Percentiles rank a stretch among this genome's conserved stretches.
These are phyloP conservation scores for Drosophila imparisetae DNA, from an alignment of 2,888 invertebrate genomes.

Conservation along the genomic window DNA sequence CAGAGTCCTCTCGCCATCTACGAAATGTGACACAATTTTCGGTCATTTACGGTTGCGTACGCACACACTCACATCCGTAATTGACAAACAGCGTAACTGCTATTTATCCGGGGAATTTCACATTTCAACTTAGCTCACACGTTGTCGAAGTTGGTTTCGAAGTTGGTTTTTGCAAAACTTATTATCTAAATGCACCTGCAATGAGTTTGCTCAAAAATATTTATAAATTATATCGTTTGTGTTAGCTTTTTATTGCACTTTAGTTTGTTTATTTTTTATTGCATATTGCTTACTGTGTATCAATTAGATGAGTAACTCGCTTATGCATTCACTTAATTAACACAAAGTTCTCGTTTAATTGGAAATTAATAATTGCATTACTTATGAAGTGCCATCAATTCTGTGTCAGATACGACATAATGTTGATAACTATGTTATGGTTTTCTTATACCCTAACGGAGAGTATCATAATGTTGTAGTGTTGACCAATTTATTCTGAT, in stretches of 20 bases:
- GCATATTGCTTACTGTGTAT: neutral
- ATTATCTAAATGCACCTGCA: neutral
- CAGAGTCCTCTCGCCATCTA: conserved; percentile 41
- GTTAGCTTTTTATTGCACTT: neutral
- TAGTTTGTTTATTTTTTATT: neutral
- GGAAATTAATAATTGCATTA: neutral
- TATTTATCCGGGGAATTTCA: conserved; percentile 18
- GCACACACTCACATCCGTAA: conserved; percentile 20
- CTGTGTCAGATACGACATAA: neutral
- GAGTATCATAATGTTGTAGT: neutral
- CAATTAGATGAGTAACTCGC: neutral
- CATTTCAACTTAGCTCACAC: neutral
- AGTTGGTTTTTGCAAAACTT: neutral
- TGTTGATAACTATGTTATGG: neutral
- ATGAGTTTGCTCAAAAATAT: neutral
- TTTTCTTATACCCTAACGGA: neutral
- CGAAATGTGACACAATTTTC: conserved; percentile 59
- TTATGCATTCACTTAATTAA: neutral
- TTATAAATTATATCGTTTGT: neutral
- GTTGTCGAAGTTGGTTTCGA: neutral
- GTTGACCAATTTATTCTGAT: neutral
- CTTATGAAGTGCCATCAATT: neutral
- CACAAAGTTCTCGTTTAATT: neutral
- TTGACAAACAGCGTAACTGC: conserved; percentile 30
- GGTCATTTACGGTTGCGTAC: conserved; percentile 42